A percentile compares a stretch with the other conserved stretches of the same genome.
Evolutionary conservation across 2,888 invertebrate species (phyloP).

Genomic region (Pemphredon lugubris): DNA sequence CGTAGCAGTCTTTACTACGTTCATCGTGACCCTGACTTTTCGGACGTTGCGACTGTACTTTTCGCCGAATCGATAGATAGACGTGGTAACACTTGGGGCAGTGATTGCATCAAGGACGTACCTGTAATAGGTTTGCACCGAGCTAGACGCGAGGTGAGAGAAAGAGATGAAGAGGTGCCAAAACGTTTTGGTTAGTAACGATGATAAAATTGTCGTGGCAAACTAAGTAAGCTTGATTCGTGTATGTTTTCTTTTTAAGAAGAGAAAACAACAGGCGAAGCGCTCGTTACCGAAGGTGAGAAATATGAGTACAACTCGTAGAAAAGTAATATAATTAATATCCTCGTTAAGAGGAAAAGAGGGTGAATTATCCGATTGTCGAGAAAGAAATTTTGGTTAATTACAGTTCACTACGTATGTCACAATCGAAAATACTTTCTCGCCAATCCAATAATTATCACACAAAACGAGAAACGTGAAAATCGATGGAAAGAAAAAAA

Average conservation of each 20-base stretch:
- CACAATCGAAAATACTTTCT: no score
- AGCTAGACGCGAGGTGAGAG: conserved; percentile 6
- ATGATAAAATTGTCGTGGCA: neutral
- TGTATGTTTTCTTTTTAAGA: neutral
- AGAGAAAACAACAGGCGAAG: neutral
- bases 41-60: conserved; percentile 23
- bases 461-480: no score
- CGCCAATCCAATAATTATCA: no score
- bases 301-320: no score
- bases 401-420: no score
- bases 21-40: conserved; percentile 53
- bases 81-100: conserved; percentile 48
- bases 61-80: conserved; percentile 55
- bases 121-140: conserved; percentile 60
- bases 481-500: no score
- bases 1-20: no score
- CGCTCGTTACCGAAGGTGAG: no score
- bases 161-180: conserved; percentile 26
- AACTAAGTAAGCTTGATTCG: neutral
- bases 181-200: conserved; percentile 7
- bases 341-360: no score
- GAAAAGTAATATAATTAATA: no score
- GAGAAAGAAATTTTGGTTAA: no score
- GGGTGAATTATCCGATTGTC: no score
- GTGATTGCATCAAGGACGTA: conserved; percentile 62